Percentiles rank a stretch among this genome's conserved stretches.
Evolutionary conservation across 2,888 invertebrate species (phyloP).

Genomic region (Keiferia lycopersicella): DNA sequence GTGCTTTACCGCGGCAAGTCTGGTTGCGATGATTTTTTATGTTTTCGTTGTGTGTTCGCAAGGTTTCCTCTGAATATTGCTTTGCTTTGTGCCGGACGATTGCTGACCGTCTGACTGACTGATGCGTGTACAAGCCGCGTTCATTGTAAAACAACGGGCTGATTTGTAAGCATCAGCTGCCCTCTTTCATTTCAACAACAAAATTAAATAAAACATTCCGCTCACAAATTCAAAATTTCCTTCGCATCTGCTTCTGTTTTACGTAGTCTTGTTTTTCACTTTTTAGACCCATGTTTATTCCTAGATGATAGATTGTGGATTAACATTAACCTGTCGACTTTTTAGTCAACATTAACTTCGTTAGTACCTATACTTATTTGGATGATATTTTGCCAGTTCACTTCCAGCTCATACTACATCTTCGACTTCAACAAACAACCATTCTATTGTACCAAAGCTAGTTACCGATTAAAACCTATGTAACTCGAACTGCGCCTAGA

Average conservation of each 20-base stretch:
- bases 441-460: constrained; percentile 8
- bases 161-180: constrained; percentile 31
- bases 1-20: too few relatives aligned
- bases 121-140: constrained; percentile 47
- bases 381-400: not conserved
- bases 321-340: not conserved
- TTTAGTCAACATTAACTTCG: not conserved
- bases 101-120: constrained; percentile 48
- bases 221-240: constrained; percentile 19
- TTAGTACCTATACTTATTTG: not conserved
- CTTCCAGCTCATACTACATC: not conserved
- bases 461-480: constrained; percentile 18
- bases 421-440: not conserved
- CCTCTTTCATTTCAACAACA: constrained; percentile 22
- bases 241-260: constrained; percentile 18
- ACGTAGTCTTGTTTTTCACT: not conserved
- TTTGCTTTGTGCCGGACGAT: constrained; percentile 41
- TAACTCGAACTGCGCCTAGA: constrained; percentile 14
- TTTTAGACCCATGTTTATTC: not conserved
- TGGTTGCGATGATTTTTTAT: constrained; percentile 22
- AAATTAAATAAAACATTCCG: constrained; percentile 11
- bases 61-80: too few relatives aligned
- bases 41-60: too few relatives aligned
- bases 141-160: constrained; percentile 37
- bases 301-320: not conserved